Conservation (phyloP, 2,888 invertebrate genomes). For the Holacanthella duospinosa region DNA sequence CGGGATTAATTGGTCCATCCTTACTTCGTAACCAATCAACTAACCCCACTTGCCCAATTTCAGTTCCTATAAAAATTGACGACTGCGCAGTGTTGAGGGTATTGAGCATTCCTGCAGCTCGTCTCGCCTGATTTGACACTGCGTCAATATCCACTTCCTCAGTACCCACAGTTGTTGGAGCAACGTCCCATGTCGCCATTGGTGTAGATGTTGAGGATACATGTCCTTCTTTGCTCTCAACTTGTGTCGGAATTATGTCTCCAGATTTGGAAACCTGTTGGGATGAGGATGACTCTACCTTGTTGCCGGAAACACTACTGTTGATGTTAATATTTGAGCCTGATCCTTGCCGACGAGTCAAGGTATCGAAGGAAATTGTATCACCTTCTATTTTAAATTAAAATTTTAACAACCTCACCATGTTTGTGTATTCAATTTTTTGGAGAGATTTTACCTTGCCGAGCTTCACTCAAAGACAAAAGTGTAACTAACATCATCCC, state of each 20-base stretch:
- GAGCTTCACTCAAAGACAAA: slow-evolving; percentile 19
- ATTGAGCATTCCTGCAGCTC: background rate
- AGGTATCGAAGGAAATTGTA: background rate
- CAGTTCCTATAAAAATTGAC: slow-evolving; percentile 28
- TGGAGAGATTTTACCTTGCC: no score
- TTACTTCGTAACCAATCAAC: slow-evolving; percentile 32
- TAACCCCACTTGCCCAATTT: slow-evolving; percentile 27
- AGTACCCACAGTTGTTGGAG: no score
- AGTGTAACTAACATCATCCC: slow-evolving; percentile 18
- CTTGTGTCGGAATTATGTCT: no score
- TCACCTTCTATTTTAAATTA: no score
- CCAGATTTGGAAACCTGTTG: no score
- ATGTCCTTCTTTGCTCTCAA: no score
- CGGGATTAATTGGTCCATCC: slow-evolving; percentile 23
- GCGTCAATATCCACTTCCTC: background rate
- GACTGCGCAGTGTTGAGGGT: slow-evolving; percentile 14
- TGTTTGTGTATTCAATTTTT: no score
- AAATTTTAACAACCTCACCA: no score
- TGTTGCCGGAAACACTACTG: background rate
- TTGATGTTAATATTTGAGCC: background rate
- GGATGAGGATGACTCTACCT: no score
- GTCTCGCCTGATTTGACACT: background rate
- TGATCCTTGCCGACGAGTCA: no score
- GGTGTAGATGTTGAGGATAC: no score
- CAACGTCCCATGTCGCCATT: no score